phyloP scores from a whole-genome alignment of 2,888 invertebrate genomes.

The Lissonota sp. region DNA sequence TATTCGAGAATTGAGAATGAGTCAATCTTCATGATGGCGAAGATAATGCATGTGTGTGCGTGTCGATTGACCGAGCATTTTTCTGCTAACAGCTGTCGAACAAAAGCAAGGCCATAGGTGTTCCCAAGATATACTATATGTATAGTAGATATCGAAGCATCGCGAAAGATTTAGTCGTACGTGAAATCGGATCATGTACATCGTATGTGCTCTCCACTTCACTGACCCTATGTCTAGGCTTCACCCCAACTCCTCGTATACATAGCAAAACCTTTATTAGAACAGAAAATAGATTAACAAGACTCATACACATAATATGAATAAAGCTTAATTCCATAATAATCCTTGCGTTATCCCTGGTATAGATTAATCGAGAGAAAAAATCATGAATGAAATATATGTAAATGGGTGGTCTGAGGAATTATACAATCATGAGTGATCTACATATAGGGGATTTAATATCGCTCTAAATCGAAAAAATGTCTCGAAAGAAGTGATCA shows the following conservation, averaged over 20 bases:
- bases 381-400: neutral
- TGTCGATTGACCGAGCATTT: constrained; percentile 54
- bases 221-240: constrained; percentile 37
- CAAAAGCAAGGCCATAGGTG: neutral
- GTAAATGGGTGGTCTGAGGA: neutral
- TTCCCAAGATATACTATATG: neutral
- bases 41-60: neutral
- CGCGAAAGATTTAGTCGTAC: constrained; percentile 71
- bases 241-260: constrained; percentile 39
- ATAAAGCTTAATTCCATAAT: neutral
- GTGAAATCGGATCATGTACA: constrained; percentile 76
- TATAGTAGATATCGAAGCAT: constrained; percentile 39
- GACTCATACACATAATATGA: neutral
- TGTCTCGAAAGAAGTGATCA: no score
- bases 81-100: constrained; percentile 75
- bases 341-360: neutral
- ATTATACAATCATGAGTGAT: no score
- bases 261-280: constrained; percentile 26
- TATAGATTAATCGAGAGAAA: neutral
- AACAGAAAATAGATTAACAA: constrained; percentile 31
- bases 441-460: no score
- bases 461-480: no score
- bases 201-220: constrained; percentile 70
- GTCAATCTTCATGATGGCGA: constrained; percentile 29
- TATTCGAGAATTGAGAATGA: constrained; percentile 14